Evolutionary conservation across 2,113 vertebrate species (phyloP).

Genomic region (Taxidea taxus): DNA sequence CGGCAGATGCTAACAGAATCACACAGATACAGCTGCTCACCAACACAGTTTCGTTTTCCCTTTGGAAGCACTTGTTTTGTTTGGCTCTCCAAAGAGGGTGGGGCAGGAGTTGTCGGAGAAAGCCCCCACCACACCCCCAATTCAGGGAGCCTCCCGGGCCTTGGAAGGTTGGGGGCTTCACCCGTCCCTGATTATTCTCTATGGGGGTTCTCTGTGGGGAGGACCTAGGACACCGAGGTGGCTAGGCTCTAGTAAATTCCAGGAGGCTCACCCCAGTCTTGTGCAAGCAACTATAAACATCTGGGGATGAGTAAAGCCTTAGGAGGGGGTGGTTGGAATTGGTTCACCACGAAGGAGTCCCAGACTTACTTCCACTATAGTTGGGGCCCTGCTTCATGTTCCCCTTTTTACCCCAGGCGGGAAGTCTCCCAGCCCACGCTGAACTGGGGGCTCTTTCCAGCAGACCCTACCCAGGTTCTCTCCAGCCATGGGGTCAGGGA

Average conservation of each 20-base stretch:
- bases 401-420: background rate
- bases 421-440: background rate
- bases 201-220: background rate
- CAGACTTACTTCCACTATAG: background rate
- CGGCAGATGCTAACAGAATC: background rate
- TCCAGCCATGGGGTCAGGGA: background rate
- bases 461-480: background rate
- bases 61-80: background rate
- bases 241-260: background rate
- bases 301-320: slow-evolving; percentile 33
- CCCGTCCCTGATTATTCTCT: background rate
- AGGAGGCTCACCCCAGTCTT: slow-evolving; percentile 23
- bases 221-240: background rate
- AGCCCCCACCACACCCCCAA: background rate
- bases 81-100: background rate
- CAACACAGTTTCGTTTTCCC: slow-evolving; percentile 35
- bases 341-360: background rate
- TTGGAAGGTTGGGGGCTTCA: background rate
- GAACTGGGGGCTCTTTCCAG: background rate
- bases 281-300: slow-evolving; percentile 57
- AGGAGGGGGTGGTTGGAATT: background rate
- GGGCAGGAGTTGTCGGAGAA: background rate
- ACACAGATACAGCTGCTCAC: background rate
- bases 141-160: background rate
- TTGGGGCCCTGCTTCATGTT: background rate